Evolutionary conservation across 2,797 vertebrate genomes (phyloP), one percentile per base, ranked within the genome.

Genomic region (Cuculus canorus): DNA sequence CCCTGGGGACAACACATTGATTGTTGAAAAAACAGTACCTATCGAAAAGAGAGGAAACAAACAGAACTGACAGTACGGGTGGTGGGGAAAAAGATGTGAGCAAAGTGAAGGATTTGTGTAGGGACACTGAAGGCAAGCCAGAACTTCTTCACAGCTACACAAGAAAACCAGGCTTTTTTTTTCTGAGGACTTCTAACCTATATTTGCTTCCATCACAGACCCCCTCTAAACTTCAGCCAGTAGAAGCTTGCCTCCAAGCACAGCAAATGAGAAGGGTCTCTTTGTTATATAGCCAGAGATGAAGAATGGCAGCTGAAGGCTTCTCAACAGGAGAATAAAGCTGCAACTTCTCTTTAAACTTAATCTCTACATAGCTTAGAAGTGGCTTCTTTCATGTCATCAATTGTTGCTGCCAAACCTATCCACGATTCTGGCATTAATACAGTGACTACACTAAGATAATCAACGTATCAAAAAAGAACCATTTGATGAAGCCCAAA

Each of bases 131-230:
- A 63, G 59, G 69, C 54, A 79, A 68, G 39, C 2, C 54, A 82
- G 30, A 65, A 61, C 35, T 43, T 27, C n/a, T 21, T 3, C 32
- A 32, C 25, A 23, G 43, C 27, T 19, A n/a, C 9, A 25, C 0
- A 37, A 21, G 17, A 45, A 76, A 69, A 70, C 1, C 2, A 13
- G 16, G 7, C 4, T 39, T 39, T n/a, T n/a, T n/a, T 16, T 30
- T 33, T 57, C 17, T 24, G 30, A 35, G 41, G 17, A 17, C 33
- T 5, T 70, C 33, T 3, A 63, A 15, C 33, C 19, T 22, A 0
- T 5, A 2, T 0, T 0, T 8, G 17, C 13, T 32, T 52, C 27
- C 69, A 6, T 0, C 19, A 28, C 45, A 32, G 7, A 17, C 2
- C 2, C 7, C 2, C 13, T 45, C 57, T 18, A 27, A 43, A n/a